Percentiles rank a stretch among this genome's conserved stretches.
Evolutionary conservation across 2,113 vertebrate genomes (phyloP).

Genomic region (Pyrgilauda ruficollis): DNA sequence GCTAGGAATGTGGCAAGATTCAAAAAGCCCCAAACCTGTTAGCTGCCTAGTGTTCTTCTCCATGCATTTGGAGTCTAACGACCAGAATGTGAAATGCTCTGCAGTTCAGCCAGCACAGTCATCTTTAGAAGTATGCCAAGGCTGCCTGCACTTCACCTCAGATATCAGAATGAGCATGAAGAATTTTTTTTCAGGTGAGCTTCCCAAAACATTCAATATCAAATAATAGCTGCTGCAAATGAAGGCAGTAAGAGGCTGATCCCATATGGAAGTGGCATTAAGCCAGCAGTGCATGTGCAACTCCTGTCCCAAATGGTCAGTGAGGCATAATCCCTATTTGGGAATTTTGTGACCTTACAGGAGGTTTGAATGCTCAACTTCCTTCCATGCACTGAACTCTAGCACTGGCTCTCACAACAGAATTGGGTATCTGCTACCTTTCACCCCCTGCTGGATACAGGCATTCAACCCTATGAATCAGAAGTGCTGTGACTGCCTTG

Average conservation of each 20-base stretch:
- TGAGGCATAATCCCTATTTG: background rate
- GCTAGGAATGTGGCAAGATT: background rate
- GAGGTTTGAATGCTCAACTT: background rate
- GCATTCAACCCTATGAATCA: rapidly evolving
- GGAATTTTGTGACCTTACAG: background rate
- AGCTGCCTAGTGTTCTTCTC: background rate
- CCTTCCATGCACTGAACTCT: background rate
- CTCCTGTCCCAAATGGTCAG: background rate
- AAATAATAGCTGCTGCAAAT: background rate
- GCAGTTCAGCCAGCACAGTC: background rate
- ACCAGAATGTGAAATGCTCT: background rate
- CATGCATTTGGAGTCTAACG: background rate
- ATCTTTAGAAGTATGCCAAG: background rate
- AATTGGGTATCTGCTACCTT: background rate
- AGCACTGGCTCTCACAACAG: background rate
- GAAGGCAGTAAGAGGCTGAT: background rate
- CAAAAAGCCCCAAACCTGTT: background rate
- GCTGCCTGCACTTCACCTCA: background rate
- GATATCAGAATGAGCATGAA: background rate
- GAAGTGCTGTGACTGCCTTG: background rate
- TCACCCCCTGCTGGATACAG: background rate
- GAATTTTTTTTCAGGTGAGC: background rate
- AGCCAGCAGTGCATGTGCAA: background rate
- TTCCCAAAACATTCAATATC: background rate
- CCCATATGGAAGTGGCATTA: background rate